Evolutionary conservation across 2,113 vertebrate species (phyloP).

Genomic region (Dunckerocampus dactyliophorus): DNA sequence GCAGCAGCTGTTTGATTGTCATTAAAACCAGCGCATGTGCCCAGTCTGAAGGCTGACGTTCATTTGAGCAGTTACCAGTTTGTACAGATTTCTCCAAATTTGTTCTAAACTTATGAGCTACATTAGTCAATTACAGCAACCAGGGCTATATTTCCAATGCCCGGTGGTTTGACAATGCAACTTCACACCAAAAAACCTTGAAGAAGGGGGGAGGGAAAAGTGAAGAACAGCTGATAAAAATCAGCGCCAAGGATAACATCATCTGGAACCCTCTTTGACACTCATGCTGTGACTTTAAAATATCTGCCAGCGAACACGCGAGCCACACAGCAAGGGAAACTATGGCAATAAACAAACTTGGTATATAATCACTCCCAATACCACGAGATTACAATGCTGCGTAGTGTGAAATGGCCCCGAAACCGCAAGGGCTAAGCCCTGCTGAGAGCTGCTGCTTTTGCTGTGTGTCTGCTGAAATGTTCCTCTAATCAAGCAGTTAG

Average conservation of each 20-base stretch:
- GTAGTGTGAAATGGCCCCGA: slow-evolving; percentile 53
- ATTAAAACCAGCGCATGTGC: slow-evolving; percentile 41
- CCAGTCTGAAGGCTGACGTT: slow-evolving; percentile 49
- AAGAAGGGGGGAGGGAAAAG: slow-evolving; percentile 16
- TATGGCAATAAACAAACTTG: slow-evolving; percentile 62
- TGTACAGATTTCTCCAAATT: slow-evolving; percentile 8
- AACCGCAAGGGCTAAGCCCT: slow-evolving; percentile 49
- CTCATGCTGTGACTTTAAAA: slow-evolving; percentile 40
- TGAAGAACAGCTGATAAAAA: slow-evolving; percentile 36
- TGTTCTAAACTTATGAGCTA: neutral
- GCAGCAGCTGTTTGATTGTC: slow-evolving; percentile 65
- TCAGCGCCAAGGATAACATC: slow-evolving; percentile 34
- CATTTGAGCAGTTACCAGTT: slow-evolving; percentile 42
- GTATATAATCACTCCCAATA: slow-evolving; percentile 53
- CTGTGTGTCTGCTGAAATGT: slow-evolving; percentile 35
- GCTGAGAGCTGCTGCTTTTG: slow-evolving; percentile 36
- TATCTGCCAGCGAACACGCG: slow-evolving; percentile 35
- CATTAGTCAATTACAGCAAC: slow-evolving; percentile 3
- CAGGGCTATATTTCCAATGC: neutral
- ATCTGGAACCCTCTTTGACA: slow-evolving; percentile 31
- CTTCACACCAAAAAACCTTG: neutral
- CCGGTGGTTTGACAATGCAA: neutral
- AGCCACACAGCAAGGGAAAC: slow-evolving; percentile 45
- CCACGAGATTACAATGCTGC: slow-evolving; percentile 60
- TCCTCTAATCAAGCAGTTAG: slow-evolving; percentile 25